Percentiles rank a stretch among this genome's conserved stretches.
These are phyloP conservation scores for Pygmarrhopalites habei DNA, from an alignment of 1,140 invertebrate genomes.

Conservation along the genomic window DNA sequence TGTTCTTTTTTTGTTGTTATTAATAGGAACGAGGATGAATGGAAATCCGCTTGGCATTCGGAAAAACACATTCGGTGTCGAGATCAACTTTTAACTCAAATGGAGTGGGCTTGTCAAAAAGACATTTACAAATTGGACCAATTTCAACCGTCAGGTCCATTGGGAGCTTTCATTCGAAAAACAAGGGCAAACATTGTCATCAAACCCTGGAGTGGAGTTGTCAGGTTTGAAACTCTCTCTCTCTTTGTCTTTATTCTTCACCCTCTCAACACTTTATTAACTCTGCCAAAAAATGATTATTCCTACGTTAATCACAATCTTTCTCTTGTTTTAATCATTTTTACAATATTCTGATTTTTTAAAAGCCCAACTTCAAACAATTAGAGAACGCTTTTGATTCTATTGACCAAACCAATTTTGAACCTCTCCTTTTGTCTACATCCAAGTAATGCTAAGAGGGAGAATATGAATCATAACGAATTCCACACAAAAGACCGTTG, in stretches of 20 bases:
- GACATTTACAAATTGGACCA: constrained; percentile 52
- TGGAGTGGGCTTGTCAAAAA: constrained; percentile 56
- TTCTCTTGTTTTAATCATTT: no score
- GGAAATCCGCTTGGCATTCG: constrained; percentile 53
- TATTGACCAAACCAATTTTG: no score
- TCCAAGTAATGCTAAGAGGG: no score
- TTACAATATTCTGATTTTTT: no score
- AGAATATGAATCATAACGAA: no score
- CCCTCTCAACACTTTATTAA: not conserved
- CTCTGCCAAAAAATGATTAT: no score
- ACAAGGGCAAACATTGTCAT: constrained; percentile 29
- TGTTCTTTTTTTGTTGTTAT: no score
- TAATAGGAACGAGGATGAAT: constrained; percentile 50
- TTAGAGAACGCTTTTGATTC: no score
- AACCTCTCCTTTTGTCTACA: no score
- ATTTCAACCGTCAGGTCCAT: constrained; percentile 12
- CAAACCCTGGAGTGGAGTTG: constrained; percentile 35
- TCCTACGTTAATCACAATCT: no score
- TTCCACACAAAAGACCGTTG: no score
- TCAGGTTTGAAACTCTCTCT: constrained; percentile 13
- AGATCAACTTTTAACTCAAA: constrained; percentile 50
- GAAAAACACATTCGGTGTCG: constrained; percentile 52
- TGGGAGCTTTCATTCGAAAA: constrained; percentile 17
- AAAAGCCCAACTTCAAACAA: no score
- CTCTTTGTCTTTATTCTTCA: not conserved